Conservation (phyloP, 2,797 vertebrate species). For the Morus bassanus region DNA sequence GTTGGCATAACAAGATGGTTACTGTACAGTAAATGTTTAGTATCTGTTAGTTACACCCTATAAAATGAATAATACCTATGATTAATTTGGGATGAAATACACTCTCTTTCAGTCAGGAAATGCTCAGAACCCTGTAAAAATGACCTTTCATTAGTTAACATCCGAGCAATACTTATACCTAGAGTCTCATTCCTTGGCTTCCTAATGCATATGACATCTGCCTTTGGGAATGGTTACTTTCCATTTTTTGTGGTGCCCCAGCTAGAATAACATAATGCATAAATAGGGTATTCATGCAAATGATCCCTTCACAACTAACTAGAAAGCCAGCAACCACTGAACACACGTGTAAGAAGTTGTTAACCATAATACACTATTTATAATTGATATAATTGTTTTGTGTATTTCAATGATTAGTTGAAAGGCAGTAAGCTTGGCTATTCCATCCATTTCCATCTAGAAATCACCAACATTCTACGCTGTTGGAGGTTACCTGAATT, state of each 20-base stretch:
- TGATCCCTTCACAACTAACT: neutral
- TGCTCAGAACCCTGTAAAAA: neutral
- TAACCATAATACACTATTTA: neutral
- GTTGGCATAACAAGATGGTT: neutral
- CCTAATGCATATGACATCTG: neutral
- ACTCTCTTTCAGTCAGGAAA: neutral
- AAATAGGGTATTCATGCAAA: neutral
- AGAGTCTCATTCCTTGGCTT: neutral
- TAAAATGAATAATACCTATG: neutral
- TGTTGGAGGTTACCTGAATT: neutral
- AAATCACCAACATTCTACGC: neutral
- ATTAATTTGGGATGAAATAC: neutral
- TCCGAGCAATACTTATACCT: neutral
- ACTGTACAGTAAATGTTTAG: neutral
- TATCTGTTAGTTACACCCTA: neutral
- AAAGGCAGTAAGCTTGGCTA: neutral
- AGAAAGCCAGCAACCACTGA: neutral
- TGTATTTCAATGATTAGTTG: neutral
- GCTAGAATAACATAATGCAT: neutral
- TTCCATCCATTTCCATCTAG: neutral
- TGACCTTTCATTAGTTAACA: neutral
- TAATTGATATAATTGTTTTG: neutral
- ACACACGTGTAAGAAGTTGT: neutral
- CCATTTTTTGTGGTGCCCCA: neutral
- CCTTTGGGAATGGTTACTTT: neutral